These are phyloP conservation scores for Tupaia tana DNA, from an alignment of 2,113 vertebrate genomes.

Conservation along the genomic window DNA sequence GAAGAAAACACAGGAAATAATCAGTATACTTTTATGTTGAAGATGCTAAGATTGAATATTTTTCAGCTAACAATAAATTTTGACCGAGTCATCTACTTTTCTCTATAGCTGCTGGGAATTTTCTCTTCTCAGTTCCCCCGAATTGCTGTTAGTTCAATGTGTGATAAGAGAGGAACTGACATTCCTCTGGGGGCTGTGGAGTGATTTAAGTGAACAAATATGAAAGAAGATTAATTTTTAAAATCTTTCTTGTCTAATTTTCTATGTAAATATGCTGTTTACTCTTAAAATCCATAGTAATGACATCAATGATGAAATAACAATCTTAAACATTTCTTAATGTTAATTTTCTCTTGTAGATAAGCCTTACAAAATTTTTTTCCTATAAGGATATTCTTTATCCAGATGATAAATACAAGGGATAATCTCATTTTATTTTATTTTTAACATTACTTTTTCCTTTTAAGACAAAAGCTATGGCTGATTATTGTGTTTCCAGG, in stretches of 20 bases:
- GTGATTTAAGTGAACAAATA: constrained; percentile 35
- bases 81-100: constrained; percentile 45
- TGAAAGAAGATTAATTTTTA: constrained; percentile 38
- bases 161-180: constrained; percentile 32
- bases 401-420: constrained; percentile 65
- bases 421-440: neutral
- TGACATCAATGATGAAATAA: constrained; percentile 1
- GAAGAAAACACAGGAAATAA: neutral
- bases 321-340: constrained; percentile 1
- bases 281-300: constrained; percentile 28
- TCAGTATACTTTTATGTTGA: constrained; percentile 53
- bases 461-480: neutral
- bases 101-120: neutral
- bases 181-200: neutral
- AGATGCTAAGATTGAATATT: constrained; percentile 29
- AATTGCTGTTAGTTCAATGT: neutral
- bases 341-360: neutral
- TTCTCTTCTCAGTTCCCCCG: constrained; percentile 2
- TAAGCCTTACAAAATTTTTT: constrained; percentile 53
- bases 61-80: constrained; percentile 38
- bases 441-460: neutral
- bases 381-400: constrained; percentile 61
- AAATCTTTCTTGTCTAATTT: constrained; percentile 40
- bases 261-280: constrained; percentile 41
- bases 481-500: neutral